Evolutionary conservation across 1,140 invertebrate species (phyloP).

Genomic region (Pseudobourletiella spinata): DNA sequence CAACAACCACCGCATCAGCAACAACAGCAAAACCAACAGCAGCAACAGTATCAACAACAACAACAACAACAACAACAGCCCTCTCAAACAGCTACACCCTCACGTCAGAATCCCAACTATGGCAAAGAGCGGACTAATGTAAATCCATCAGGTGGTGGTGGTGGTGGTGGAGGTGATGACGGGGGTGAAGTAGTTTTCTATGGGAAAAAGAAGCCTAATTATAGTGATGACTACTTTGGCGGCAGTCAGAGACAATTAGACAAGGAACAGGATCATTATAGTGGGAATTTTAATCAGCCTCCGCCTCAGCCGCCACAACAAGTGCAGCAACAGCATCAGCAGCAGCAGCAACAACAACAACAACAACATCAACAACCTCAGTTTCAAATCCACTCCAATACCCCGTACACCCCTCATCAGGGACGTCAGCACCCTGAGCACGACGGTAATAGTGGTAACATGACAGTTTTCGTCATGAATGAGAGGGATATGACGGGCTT

Average conservation of each 20-base stretch:
- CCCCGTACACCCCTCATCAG: neutral
- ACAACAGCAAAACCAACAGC: conserved; percentile 14
- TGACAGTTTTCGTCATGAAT: conserved; percentile 34
- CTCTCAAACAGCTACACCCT: conserved; percentile 1
- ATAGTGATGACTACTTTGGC: conserved; percentile 6
- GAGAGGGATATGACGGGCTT: conserved; percentile 15
- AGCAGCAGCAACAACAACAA: neutral
- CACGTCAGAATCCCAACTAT: conserved; percentile 14
- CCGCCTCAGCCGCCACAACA: neutral
- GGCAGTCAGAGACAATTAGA: conserved; percentile 13
- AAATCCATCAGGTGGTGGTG: neutral
- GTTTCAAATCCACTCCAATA: neutral
- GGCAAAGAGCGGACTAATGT: conserved; percentile 1
- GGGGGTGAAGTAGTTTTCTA: conserved; percentile 31
- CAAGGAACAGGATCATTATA: conserved; percentile 7
- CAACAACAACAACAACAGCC: neutral
- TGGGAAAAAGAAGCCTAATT: conserved; percentile 29
- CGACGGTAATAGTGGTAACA: conserved; percentile 12
- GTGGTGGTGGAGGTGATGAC: conserved; percentile 1
- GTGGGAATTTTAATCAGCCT: conserved; percentile 29
- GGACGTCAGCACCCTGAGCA: neutral
- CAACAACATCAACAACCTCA: neutral
- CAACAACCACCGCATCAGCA: conserved; percentile 8
- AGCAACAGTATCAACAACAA: conserved; percentile 8
- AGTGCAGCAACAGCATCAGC: conserved; percentile 1